A percentile compares a stretch with the other conserved stretches of the same genome.
These are phyloP conservation scores for Aphelocoma coerulescens DNA, from an alignment of 2,113 vertebrate species.

Conservation along the genomic window DNA sequence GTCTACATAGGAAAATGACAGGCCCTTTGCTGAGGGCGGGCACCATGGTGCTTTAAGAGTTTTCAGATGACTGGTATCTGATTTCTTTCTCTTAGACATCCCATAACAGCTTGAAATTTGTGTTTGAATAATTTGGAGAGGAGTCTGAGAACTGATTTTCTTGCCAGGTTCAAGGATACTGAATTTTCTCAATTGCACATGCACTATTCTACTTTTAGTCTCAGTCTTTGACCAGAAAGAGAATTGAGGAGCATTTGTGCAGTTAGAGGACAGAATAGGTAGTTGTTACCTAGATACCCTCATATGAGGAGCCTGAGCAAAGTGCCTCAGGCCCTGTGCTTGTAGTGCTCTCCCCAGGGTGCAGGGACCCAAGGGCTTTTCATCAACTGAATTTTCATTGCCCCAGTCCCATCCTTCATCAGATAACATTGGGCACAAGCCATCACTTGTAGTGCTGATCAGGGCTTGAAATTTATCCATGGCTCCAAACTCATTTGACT, in stretches of 20 bases:
- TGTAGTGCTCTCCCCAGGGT: background rate
- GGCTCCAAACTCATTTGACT: background rate
- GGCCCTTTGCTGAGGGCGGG: background rate
- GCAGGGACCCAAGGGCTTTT: background rate
- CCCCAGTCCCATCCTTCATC: background rate
- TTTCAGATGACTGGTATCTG: background rate
- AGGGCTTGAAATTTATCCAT: background rate
- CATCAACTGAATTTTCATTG: background rate
- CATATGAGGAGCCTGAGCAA: background rate
- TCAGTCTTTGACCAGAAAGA: background rate
- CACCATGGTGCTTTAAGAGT: background rate
- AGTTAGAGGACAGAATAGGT: background rate
- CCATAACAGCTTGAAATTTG: background rate
- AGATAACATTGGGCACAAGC: background rate
- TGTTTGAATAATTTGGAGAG: background rate
- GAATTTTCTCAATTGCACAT: background rate
- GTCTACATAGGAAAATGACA: background rate
- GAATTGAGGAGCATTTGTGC: background rate
- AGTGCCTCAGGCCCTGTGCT: background rate
- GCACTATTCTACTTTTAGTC: background rate
- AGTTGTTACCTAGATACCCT: background rate
- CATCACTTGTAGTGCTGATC: background rate
- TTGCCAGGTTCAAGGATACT: background rate
- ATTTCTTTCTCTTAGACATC: background rate
- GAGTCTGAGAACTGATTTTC: background rate